Percentiles rank a stretch among this genome's conserved stretches.
Conservation (phyloP, 1,140 invertebrate species). For the Sycobia sp. region DNA sequence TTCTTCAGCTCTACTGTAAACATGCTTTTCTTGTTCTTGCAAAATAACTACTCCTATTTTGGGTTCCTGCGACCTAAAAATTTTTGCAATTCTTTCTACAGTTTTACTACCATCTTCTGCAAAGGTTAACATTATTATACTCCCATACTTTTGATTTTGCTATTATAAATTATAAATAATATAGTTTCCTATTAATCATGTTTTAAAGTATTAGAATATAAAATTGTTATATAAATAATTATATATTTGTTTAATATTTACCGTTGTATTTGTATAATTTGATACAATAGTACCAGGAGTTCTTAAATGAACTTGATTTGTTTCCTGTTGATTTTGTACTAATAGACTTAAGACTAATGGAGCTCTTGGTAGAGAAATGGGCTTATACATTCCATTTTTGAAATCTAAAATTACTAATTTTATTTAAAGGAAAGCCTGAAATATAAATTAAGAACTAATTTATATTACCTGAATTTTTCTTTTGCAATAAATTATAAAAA, state of each 20-base stretch:
- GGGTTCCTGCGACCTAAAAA: slow-evolving; percentile 46
- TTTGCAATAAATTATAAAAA: slow-evolving; percentile 19
- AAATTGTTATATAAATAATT: slow-evolving; percentile 21
- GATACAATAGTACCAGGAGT: slow-evolving; percentile 21
- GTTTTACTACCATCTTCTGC: slow-evolving; percentile 42
- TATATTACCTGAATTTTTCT: slow-evolving; percentile 18
- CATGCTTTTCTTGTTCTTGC: slow-evolving; percentile 49
- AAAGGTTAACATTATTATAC: slow-evolving; percentile 50
- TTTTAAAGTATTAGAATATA: neutral
- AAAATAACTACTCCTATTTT: slow-evolving; percentile 52
- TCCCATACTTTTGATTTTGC: slow-evolving; percentile 36
- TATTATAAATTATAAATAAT: slow-evolving; percentile 8
- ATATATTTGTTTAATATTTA: slow-evolving; percentile 2
- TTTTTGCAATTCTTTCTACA: slow-evolving; percentile 40
- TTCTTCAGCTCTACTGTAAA: slow-evolving; percentile 46
- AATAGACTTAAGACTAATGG: slow-evolving; percentile 46
- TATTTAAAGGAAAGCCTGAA: neutral
- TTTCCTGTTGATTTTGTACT: slow-evolving; percentile 6
- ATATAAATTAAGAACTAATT: neutral
- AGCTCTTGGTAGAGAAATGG: slow-evolving; percentile 42
- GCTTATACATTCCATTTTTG: slow-evolving; percentile 37
- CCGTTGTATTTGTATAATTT: slow-evolving; percentile 11
- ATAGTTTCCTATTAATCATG: slow-evolving; percentile 2
- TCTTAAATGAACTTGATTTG: slow-evolving; percentile 7
- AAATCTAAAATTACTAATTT: slow-evolving; percentile 21